Evolutionary conservation across 2,113 vertebrate genomes (phyloP).

Genomic region (Panthera leo): DNA sequence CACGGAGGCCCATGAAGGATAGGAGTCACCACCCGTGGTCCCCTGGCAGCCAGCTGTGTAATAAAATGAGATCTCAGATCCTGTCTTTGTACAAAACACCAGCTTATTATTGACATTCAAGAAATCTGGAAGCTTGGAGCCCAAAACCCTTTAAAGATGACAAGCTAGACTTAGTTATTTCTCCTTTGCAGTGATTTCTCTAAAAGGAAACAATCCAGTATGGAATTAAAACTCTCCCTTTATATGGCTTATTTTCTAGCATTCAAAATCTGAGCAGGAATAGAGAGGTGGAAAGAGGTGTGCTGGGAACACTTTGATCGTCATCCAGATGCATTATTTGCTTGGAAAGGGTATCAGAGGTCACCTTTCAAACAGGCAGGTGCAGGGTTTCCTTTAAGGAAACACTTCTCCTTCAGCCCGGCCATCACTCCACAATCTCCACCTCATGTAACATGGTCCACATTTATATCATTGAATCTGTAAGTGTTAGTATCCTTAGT

Average conservation of each 20-base stretch:
- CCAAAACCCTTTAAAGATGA: conserved; percentile 19
- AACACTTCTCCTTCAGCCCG: neutral
- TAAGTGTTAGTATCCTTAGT: neutral
- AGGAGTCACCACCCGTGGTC: neutral
- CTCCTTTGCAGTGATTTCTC: neutral
- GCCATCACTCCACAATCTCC: neutral
- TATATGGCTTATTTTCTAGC: neutral
- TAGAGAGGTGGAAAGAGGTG: neutral
- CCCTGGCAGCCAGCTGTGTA: neutral
- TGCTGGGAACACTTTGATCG: neutral
- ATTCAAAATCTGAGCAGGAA: neutral
- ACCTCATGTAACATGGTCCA: neutral
- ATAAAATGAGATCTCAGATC: neutral
- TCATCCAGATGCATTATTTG: neutral
- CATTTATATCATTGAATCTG: neutral
- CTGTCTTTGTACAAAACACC: neutral
- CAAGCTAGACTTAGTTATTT: neutral
- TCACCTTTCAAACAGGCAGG: neutral
- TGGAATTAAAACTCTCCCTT: neutral
- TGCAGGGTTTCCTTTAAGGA: neutral
- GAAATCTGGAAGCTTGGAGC: neutral
- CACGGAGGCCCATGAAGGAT: neutral
- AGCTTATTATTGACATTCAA: conserved; percentile 39
- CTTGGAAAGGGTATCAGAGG: neutral
- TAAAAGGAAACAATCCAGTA: conserved; percentile 8